Evolutionary conservation across 2,113 vertebrate species (phyloP).

Genomic region (Tetrax tetrax): DNA sequence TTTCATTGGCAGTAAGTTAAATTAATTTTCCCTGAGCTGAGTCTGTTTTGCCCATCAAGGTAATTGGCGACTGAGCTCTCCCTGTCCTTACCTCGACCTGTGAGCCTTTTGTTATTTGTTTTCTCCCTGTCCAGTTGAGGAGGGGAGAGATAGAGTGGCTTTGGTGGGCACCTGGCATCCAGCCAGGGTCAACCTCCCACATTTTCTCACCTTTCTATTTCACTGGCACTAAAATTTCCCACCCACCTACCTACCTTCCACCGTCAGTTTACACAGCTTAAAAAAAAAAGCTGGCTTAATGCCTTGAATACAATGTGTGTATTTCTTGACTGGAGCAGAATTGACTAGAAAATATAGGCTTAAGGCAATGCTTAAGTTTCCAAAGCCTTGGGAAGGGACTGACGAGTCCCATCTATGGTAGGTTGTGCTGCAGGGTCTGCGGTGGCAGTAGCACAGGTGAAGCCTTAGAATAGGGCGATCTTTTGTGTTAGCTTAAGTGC

Average conservation of each 20-base stretch:
- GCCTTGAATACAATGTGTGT: not conserved
- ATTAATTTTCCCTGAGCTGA: too few relatives aligned
- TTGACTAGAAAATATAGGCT: not conserved
- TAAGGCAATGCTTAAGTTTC: not conserved
- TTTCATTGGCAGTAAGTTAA: too few relatives aligned
- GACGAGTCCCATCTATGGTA: accelerated
- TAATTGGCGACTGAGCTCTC: too few relatives aligned
- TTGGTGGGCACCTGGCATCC: too few relatives aligned
- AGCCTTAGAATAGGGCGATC: not conserved
- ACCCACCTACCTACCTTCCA: not conserved
- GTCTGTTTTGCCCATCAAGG: too few relatives aligned
- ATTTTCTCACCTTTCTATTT: not conserved
- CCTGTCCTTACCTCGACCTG: too few relatives aligned
- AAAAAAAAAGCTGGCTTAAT: not conserved
- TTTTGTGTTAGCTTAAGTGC: not conserved
- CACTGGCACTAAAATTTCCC: not conserved
- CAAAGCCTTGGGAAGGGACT: not conserved
- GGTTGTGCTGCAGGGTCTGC: not conserved
- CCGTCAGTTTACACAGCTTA: not conserved
- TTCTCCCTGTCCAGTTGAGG: too few relatives aligned
- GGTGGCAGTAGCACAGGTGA: not conserved
- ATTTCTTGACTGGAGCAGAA: not conserved
- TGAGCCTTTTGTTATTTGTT: too few relatives aligned
- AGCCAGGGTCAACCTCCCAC: too few relatives aligned
- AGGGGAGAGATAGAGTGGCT: too few relatives aligned